Evolutionary conservation across 1,140 invertebrate species (phyloP).

Genomic region (Lordiphosa mommai): DNA sequence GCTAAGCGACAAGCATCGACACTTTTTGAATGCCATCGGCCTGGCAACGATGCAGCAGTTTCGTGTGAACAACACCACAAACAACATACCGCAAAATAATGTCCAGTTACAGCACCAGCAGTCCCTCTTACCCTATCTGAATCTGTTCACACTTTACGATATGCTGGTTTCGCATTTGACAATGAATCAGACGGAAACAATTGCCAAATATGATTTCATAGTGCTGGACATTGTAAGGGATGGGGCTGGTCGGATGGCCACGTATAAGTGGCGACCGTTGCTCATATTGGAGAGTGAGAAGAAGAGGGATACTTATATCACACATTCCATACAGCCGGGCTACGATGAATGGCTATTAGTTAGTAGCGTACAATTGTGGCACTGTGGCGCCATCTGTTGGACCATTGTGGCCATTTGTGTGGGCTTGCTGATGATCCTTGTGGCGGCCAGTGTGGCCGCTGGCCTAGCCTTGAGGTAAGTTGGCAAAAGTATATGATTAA

Average conservation of each 20-base stretch:
- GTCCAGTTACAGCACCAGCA: background rate
- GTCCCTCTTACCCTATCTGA: slow-evolving; percentile 54
- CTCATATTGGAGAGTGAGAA: slow-evolving; percentile 66
- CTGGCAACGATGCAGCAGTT: slow-evolving; percentile 58
- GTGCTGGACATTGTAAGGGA: slow-evolving; percentile 69
- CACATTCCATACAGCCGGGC: slow-evolving; percentile 70
- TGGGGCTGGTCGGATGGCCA: background rate
- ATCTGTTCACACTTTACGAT: slow-evolving; percentile 73
- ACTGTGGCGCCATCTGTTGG: slow-evolving; percentile 77
- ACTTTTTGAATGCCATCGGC: slow-evolving; percentile 67
- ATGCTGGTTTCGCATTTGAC: slow-evolving; percentile 50
- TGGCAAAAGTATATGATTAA: background rate
- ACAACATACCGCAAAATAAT: background rate
- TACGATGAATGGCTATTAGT: slow-evolving; percentile 74
- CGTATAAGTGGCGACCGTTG: slow-evolving; percentile 67
- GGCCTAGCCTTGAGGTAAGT: slow-evolving; percentile 74
- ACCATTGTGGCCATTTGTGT: slow-evolving; percentile 66
- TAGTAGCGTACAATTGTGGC: slow-evolving; percentile 64
- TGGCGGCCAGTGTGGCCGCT: slow-evolving; percentile 62
- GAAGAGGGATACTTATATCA: slow-evolving; percentile 41
- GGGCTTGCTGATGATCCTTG: slow-evolving; percentile 54
- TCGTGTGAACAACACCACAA: slow-evolving; percentile 29
- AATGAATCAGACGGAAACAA: slow-evolving; percentile 6
- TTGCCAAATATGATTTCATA: slow-evolving; percentile 74
- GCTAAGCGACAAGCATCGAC: slow-evolving; percentile 74